Percentiles rank a stretch among this genome's conserved stretches.
phyloP scores from a whole-genome alignment of 1,140 invertebrate species.

The Drosophila funebris region DNA sequence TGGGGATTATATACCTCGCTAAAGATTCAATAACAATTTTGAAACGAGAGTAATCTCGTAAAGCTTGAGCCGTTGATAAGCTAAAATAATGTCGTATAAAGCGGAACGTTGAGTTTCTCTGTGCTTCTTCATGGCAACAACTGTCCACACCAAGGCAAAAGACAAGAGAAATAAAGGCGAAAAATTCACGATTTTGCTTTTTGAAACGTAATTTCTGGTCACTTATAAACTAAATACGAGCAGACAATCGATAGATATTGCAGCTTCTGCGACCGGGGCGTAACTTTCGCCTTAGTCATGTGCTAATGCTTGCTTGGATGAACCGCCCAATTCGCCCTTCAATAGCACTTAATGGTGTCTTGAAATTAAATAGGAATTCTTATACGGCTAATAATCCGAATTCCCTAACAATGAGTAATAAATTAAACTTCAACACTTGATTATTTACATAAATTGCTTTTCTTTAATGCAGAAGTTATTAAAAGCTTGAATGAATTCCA shows the following conservation, averaged over 20 bases:
- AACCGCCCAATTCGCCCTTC: background rate
- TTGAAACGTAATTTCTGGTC: conserved; percentile 5
- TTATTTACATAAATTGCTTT: too few relatives aligned
- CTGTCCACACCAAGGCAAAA: background rate
- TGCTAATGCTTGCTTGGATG: background rate
- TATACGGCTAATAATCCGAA: too few relatives aligned
- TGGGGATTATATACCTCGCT: conserved; percentile 74
- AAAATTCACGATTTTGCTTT: background rate
- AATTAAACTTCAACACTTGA: too few relatives aligned
- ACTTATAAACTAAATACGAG: background rate
- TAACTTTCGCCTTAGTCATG: background rate
- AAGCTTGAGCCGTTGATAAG: conserved; percentile 56
- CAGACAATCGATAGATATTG: background rate
- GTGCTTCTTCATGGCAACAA: background rate
- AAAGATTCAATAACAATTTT: conserved; percentile 81
- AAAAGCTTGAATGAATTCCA: too few relatives aligned
- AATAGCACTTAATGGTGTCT: background rate
- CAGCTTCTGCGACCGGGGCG: background rate
- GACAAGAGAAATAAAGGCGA: background rate
- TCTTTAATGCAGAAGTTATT: too few relatives aligned
- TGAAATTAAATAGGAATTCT: background rate
- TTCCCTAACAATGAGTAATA: too few relatives aligned
- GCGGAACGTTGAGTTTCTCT: conserved; percentile 11
- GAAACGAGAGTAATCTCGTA: conserved; percentile 73
- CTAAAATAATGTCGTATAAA: conserved; percentile 66